Conservation (phyloP, 2,113 vertebrate genomes). For the Turdus rufiventris region DNA sequence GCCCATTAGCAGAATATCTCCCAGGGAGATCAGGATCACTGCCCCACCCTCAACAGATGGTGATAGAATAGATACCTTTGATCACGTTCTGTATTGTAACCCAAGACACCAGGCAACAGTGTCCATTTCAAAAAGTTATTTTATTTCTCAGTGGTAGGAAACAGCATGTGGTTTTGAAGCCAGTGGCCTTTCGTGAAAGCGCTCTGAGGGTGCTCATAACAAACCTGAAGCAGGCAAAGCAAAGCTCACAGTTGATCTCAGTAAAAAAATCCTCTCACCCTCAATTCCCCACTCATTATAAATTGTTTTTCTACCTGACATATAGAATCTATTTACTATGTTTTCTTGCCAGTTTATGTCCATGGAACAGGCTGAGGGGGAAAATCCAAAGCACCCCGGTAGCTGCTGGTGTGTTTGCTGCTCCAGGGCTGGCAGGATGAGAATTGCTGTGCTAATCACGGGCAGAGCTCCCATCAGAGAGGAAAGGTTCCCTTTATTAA, state of each 20-base stretch:
- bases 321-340: not conserved
- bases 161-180: not conserved
- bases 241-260: not conserved
- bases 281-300: not conserved
- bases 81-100: no score
- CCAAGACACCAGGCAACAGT: not conserved
- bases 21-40: no score
- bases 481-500: not conserved
- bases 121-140: not conserved
- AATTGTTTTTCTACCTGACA: not conserved
- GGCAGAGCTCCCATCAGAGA: not conserved
- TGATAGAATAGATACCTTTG: no score
- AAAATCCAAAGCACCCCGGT: not conserved
- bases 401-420: not conserved
- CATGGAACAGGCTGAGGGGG: not conserved
- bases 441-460: not conserved
- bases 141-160: not conserved
- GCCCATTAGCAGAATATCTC: no score
- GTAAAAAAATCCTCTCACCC: not conserved
- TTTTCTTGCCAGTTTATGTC: not conserved
- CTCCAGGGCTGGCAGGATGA: not conserved
- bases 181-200: not conserved
- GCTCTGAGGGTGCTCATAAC: not conserved
- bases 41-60: no score
- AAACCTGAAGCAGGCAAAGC: not conserved